Evolutionary conservation across 2,113 vertebrate genomes (phyloP), one percentile per base, ranked within the genome.

Genomic region (Gasterosteus nipponicus): DNA sequence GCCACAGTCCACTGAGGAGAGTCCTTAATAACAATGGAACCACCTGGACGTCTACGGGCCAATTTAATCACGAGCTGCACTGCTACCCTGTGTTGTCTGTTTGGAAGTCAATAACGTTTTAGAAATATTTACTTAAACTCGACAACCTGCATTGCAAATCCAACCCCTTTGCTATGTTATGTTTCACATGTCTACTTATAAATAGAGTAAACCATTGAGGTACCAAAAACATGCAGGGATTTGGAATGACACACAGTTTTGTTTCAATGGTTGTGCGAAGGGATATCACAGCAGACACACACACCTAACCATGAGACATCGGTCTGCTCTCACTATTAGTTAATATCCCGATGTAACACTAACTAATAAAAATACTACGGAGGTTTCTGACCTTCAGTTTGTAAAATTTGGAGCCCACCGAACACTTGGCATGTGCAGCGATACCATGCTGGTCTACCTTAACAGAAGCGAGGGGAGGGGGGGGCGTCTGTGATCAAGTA

Each of bases 341-440:
- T 26, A 26, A 26, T 26, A 26, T 26, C 22, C 22, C 22, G 22
- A 1, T 26, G 22, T 26, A 26, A 26, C 22, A 26, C 22, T 26
- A 26, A 26, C 22, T 26, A 26, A 26, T 26, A 26, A 26, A 26
- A 26, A 26, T 26, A 26, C 22, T 26, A 26, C 22, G 22, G 22
- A 26, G 22, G 22, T 26, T 26, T 62, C n/a, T 56, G 33, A 61
- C 26, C 46, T 46, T 11, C 33, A 39, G 14, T 60, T 57, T 65
- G 56, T 77, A 42, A 87, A 76, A 82, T 84, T 26, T 62, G 80
- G 75, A 74, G 31, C 59, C 62, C 19, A 39, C 14, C 22, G 57
- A 56, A 60, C 69, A 78, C 38, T 58, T 41, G 67, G 68, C n/a
- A 76, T 82, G 54, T 73, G 61, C 42, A 58, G 66, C 74, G 71